phyloP scores from a whole-genome alignment of 2,888 invertebrate species.

The Nasonia oneida region DNA sequence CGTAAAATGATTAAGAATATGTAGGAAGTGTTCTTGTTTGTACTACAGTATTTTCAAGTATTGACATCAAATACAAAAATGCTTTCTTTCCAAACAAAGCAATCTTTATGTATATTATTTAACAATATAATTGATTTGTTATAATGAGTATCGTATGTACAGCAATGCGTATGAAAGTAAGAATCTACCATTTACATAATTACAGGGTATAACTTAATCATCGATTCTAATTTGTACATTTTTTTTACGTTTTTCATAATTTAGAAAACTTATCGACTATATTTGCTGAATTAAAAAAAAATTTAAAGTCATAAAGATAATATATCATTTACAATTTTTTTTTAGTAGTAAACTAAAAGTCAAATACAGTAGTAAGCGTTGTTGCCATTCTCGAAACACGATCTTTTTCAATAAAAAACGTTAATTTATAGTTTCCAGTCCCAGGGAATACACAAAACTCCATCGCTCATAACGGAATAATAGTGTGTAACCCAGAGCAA shows the following conservation, averaged over 20 bases:
- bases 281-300: neutral
- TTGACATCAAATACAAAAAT: constrained; percentile 21
- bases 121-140: constrained; percentile 15
- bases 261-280: neutral
- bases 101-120: neutral
- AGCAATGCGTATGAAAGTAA: constrained; percentile 49
- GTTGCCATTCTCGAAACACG: neutral
- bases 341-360: neutral
- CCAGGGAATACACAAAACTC: constrained; percentile 96
- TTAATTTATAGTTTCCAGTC: constrained; percentile 85
- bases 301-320: neutral
- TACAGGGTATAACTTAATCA: constrained; percentile 33
- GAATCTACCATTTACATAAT: constrained; percentile 49
- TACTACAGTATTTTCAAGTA: constrained; percentile 28
- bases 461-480: constrained; percentile 94
- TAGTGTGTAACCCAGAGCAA: constrained; percentile 92
- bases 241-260: constrained; percentile 3
- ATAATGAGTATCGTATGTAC: constrained; percentile 34
- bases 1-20: constrained; percentile 21
- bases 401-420: neutral
- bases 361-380: constrained; percentile 11
- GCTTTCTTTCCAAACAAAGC: neutral
- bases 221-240: constrained; percentile 39
- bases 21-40: constrained; percentile 31
- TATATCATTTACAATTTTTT: neutral